Conservation (phyloP, 2,888 invertebrate species). For the Heliconius cydno region DNA sequence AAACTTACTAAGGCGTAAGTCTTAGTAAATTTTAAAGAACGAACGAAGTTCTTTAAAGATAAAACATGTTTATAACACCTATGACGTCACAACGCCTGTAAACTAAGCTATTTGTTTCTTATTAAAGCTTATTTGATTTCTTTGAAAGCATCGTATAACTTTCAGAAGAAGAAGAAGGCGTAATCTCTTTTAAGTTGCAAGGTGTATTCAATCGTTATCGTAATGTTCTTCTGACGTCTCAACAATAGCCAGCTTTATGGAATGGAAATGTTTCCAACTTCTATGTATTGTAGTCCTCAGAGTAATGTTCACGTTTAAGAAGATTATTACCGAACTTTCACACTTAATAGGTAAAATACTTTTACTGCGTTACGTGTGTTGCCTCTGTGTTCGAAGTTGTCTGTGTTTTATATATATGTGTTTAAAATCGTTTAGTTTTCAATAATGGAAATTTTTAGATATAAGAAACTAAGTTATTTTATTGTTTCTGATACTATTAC, state of each 20-base stretch:
- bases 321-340: slow-evolving; percentile 48
- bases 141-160: slow-evolving; percentile 31
- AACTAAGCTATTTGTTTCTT: not conserved
- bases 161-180: slow-evolving; percentile 33
- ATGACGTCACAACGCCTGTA: not conserved
- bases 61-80: too few relatives aligned
- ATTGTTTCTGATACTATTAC: too few relatives aligned
- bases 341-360: slow-evolving; percentile 39
- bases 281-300: slow-evolving; percentile 46
- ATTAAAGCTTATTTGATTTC: slow-evolving; percentile 21
- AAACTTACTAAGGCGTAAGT: not conserved
- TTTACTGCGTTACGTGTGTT: slow-evolving; percentile 27
- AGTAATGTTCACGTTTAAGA: slow-evolving; percentile 47
- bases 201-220: slow-evolving; percentile 46
- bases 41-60: too few relatives aligned
- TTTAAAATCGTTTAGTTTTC: not conserved
- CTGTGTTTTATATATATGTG: not conserved
- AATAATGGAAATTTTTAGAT: not conserved
- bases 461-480: not conserved
- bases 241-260: slow-evolving; percentile 43
- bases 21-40: too few relatives aligned
- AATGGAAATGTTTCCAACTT: slow-evolving; percentile 48
- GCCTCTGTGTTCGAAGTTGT: slow-evolving; percentile 6
- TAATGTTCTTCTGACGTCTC: slow-evolving; percentile 38
- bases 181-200: slow-evolving; percentile 43